Evolutionary conservation across 1,140 invertebrate species (phyloP).

Genomic region (Macrocentrus cingulum): DNA sequence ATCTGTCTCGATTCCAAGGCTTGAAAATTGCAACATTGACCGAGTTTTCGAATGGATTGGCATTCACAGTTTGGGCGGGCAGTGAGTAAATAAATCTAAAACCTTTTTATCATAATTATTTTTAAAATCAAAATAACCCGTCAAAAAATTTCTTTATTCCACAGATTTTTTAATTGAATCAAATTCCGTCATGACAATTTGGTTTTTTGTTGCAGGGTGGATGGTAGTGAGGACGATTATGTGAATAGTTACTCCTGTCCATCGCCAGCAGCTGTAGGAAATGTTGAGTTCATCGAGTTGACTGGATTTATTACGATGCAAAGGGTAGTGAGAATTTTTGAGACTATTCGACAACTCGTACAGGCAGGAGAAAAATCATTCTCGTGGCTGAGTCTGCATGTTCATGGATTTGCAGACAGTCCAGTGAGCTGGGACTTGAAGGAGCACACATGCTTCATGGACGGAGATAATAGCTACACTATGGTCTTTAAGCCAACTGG

Average conservation of each 20-base stretch:
- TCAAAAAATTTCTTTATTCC: too few relatives aligned
- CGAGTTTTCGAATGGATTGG: constrained; percentile 63
- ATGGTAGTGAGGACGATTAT: constrained; percentile 40
- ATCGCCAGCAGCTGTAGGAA: constrained; percentile 37
- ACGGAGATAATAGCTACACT: constrained; percentile 60
- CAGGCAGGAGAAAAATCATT: constrained; percentile 25
- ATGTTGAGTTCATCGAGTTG: constrained; percentile 54
- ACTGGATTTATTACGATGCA: constrained; percentile 58
- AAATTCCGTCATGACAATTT: too few relatives aligned
- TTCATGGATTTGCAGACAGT: constrained; percentile 62
- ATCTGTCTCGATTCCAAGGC: constrained; percentile 48
- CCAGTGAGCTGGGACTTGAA: constrained; percentile 54
- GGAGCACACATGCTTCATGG: constrained; percentile 58
- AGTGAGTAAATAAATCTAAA: too few relatives aligned
- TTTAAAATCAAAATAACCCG: too few relatives aligned
- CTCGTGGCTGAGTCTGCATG: constrained; percentile 58
- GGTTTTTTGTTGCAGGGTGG: constrained; percentile 21
- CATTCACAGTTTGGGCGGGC: constrained; percentile 53
- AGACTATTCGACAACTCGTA: constrained; percentile 44
- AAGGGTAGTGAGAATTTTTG: constrained; percentile 49
- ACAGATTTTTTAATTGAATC: too few relatives aligned
- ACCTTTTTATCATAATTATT: too few relatives aligned
- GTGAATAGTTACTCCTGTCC: constrained; percentile 50
- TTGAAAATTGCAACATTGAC: constrained; percentile 38
- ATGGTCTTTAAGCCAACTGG: constrained; percentile 50